Evolutionary conservation across 2,797 vertebrate genomes (phyloP), one percentile per base, ranked within the genome.

Genomic region (Protonibea diacanthus): DNA sequence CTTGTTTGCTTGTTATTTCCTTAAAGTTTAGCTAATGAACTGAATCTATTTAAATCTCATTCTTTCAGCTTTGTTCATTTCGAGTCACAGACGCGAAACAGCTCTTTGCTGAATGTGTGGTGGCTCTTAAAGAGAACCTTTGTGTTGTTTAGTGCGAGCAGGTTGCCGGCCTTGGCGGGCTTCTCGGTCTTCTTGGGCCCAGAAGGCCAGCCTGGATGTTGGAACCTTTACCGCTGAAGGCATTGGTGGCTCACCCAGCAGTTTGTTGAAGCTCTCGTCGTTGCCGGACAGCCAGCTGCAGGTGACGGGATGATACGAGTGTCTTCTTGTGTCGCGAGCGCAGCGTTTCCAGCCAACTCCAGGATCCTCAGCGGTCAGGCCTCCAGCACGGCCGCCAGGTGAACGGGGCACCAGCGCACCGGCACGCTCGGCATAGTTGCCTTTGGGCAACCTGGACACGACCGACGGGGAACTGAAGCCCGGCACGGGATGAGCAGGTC

Each of bases 211-310:
- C 42, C 15, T 56, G 65, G 45, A 48, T 63, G 51, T 64, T 29
- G 29, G 25, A 25, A 58, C 67, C n/a, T n/a, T n/a, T n/a, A 5
- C 53, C 92, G 86, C 47, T 67, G 66, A 47, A n/a, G n/a, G 67
- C 55, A 15, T 58, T 70, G 53, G 67, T 70, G n/a, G n/a, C 67
- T 38, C 44, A 13, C 67, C 67, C 29, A 61, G 48, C 29, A 52
- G 47, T 8, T 74, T 74, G 53, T 56, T 57, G 27, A 71, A 33
- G 57, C 61, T 55, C 67, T 70, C 67, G 25, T 70, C 55, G 67
- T 70, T 92, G 90, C 60, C 60, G 67, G 42, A 70, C 67, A 18
- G 67, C 67, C 55, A 70, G 55, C 67, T 70, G 67, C 42, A 70
- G 42, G 44, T 70, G 67, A 3, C 67, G 33, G 69, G 33, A 71